These are phyloP conservation scores for Ceyx cyanopectus DNA, from an alignment of 2,113 vertebrate genomes.

Conservation along the genomic window DNA sequence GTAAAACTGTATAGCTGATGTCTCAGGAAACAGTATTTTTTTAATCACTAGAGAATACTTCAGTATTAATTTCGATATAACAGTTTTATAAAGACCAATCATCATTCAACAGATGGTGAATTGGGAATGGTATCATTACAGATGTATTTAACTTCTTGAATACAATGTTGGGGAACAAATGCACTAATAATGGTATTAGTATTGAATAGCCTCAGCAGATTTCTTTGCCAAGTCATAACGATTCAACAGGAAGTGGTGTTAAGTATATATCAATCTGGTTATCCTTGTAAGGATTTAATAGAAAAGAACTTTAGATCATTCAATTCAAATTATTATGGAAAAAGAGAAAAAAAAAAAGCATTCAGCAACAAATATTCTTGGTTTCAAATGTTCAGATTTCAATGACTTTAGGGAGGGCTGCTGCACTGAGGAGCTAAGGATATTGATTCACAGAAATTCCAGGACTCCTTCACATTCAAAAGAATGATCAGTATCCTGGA, in stretches of 20 bases:
- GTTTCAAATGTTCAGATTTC: neutral
- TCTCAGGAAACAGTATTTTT: conserved; percentile 14
- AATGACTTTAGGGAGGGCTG: neutral
- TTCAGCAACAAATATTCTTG: neutral
- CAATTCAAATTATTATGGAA: neutral
- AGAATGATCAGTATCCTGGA: neutral
- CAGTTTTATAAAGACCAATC: neutral
- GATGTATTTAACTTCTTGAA: conserved; percentile 20
- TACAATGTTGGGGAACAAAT: conserved; percentile 11
- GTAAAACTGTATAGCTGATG: neutral
- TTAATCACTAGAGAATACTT: neutral
- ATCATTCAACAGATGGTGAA: neutral
- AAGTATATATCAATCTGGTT: neutral
- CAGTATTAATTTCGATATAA: neutral
- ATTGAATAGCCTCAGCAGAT: conserved; percentile 10
- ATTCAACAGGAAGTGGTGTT: neutral
- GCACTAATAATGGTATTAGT: neutral
- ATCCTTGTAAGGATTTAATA: neutral
- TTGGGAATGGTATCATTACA: neutral
- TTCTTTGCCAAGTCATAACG: neutral
- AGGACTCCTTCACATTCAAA: neutral
- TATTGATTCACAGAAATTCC: neutral
- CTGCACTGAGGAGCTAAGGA: rapidly evolving
- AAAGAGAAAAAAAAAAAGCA: neutral
- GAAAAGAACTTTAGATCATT: neutral